A percentile compares a stretch with the other conserved stretches of the same genome.
These are phyloP conservation scores for Oligia fasciuncula DNA, from an alignment of 2,888 invertebrate species.

Conservation along the genomic window DNA sequence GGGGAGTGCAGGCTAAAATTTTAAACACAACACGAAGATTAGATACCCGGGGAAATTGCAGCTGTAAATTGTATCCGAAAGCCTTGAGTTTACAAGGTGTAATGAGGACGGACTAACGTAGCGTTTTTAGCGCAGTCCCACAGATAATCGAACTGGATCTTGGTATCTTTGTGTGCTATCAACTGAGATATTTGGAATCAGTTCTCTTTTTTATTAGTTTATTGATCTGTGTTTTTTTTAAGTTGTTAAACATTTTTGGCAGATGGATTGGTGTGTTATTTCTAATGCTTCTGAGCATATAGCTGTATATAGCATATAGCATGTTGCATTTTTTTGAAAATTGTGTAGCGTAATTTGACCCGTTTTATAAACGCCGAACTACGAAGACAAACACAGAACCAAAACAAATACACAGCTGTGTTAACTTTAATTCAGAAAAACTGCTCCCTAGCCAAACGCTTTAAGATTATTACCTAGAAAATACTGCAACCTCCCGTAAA, in stretches of 20 bases:
- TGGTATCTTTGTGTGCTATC: conserved; percentile 24
- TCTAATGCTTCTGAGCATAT: background rate
- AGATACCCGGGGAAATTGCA: conserved; percentile 60
- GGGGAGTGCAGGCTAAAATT: conserved; percentile 60
- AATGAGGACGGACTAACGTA: conserved; percentile 43
- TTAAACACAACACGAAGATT: conserved; percentile 60
- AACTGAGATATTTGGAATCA: conserved; percentile 15
- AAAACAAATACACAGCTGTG: background rate
- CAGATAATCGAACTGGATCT: conserved; percentile 24
- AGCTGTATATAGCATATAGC: background rate
- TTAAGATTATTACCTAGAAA: conserved; percentile 26
- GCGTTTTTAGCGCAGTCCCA: conserved; percentile 53
- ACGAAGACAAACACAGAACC: background rate
- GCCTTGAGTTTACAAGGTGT: conserved; percentile 55
- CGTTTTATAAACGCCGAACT: background rate
- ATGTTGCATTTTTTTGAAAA: background rate
- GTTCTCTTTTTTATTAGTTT: conserved; percentile 36
- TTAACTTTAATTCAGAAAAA: background rate
- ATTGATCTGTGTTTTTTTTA: conserved; percentile 15
- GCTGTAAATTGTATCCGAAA: conserved; percentile 60
- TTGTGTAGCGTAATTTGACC: background rate
- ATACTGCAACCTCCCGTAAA: conserved; percentile 17
- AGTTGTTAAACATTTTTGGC: background rate
- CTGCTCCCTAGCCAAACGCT: background rate
- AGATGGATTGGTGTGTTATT: background rate